Base-by-base conservation (phyloP, 2,888 invertebrate species). In the Nemurella pictetii region DNA sequence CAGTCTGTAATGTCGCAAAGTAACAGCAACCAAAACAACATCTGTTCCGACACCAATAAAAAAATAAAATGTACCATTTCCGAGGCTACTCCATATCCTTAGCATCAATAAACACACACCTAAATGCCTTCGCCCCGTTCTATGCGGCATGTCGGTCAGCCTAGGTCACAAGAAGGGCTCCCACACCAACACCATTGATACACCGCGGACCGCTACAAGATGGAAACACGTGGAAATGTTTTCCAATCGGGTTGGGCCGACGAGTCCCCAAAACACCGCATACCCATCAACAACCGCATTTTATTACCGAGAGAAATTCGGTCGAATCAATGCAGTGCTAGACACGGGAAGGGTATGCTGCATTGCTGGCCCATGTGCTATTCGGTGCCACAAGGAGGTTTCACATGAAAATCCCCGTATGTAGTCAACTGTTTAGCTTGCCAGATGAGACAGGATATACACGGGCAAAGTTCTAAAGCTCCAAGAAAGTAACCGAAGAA, bases 381-480 rank as follows among this genome's bases (percentile, higher is more conserved):
- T 27, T 27, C 26, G 7, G 7, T 36, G 55, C 55, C 9, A 7
- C 55, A 7, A 36, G 9, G 55, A 12, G 75, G 26, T 9, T 75
- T 75, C 27, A 75, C 75, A 25, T 15, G 26, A 12, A 28, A 75
- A 55, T 55, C 55, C 55, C 27, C 25, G 74, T 74, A 74, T 35
- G 12, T 7, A 12, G 26, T 36, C 3, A 27, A 75, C 27, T 75
- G 75, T 75, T 75, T 75, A 75, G 75, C 12, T 15, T 75, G 75
- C 27, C 75, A 75, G 75, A 75, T 27, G 75, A 28, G 75, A 27
- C 75, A 75, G 75, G 75, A 75, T 75, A 75, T 75, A 26, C 27
- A 75, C 25, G 55, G 15, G 15, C 9, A 55, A 1, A 26, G 28
- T 26, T 26, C 75, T 75, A 75, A 75, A 75, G 25, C 75, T 26